phyloP scores from a whole-genome alignment of 2,797 vertebrate species.

The Anas flavirostris region DNA sequence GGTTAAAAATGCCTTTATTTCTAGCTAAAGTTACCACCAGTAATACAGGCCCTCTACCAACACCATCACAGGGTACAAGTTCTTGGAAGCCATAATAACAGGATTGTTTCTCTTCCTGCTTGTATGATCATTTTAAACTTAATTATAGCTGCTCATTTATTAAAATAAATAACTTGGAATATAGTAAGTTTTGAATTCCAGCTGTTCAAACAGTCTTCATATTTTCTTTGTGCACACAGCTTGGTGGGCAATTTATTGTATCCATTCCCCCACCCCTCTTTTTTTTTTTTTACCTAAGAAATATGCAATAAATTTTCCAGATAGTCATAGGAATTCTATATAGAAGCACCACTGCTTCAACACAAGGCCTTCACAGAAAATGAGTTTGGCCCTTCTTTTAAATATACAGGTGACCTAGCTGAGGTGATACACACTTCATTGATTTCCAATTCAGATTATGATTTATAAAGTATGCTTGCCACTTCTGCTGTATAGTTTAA shows the following conservation, averaged over 20 bases:
- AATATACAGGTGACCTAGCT: neutral
- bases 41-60: slow-evolving; percentile 34
- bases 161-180: slow-evolving; percentile 65
- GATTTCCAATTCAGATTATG: neutral
- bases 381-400: neutral
- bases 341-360: neutral
- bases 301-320: slow-evolving; percentile 45
- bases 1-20: slow-evolving; percentile 21
- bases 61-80: neutral
- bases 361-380: neutral
- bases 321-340: neutral
- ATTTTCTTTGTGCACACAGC: neutral
- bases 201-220: slow-evolving; percentile 63
- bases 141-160: slow-evolving; percentile 61
- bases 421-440: neutral
- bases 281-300: neutral
- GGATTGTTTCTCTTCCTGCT: slow-evolving; percentile 47
- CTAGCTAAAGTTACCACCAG: slow-evolving; percentile 46
- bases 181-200: slow-evolving; percentile 52
- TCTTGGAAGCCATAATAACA: slow-evolving; percentile 31
- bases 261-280: neutral
- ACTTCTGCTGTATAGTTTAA: neutral
- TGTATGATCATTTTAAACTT: slow-evolving; percentile 50
- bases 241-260: slow-evolving; percentile 40
- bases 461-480: neutral